Percentiles rank a stretch among this genome's conserved stretches.
phyloP scores from a whole-genome alignment of 2,113 vertebrate species.

The Promerops cafer region DNA sequence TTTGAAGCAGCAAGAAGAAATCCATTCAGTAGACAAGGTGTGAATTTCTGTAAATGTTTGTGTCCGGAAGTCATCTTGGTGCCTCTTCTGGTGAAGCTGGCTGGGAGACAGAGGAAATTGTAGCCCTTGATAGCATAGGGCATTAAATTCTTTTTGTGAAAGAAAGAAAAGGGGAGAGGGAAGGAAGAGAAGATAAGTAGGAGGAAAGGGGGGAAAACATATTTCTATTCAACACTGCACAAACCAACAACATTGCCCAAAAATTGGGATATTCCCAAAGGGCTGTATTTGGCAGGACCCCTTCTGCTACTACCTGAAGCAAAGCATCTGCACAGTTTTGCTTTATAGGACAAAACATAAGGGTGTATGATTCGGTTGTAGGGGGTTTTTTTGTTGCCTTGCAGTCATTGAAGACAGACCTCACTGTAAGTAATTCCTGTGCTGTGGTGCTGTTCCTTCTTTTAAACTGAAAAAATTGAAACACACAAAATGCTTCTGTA shows the following conservation, averaged over 20 bases:
- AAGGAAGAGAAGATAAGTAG: neutral
- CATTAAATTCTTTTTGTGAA: neutral
- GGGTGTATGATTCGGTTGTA: neutral
- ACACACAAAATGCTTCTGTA: neutral
- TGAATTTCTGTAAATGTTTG: neutral
- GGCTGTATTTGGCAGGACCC: neutral
- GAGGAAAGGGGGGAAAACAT: fast-evolving
- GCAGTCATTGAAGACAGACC: neutral
- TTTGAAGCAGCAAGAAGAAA: neutral
- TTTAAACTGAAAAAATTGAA: neutral
- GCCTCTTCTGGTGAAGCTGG: neutral
- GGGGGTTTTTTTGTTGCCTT: neutral
- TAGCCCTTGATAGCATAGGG: neutral
- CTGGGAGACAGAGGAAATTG: neutral
- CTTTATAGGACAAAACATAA: neutral
- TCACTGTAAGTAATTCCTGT: neutral
- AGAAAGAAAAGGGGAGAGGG: neutral
- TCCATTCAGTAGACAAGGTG: neutral
- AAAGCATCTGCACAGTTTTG: neutral
- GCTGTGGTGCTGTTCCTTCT: neutral
- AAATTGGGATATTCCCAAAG: neutral
- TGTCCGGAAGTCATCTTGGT: neutral
- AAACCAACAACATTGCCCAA: neutral
- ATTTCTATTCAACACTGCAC: neutral
- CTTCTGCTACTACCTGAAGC: neutral